Percentiles rank a stretch among this genome's conserved stretches.
Evolutionary conservation across 2,113 vertebrate genomes (phyloP).

Genomic region (Parotia lawesii): DNA sequence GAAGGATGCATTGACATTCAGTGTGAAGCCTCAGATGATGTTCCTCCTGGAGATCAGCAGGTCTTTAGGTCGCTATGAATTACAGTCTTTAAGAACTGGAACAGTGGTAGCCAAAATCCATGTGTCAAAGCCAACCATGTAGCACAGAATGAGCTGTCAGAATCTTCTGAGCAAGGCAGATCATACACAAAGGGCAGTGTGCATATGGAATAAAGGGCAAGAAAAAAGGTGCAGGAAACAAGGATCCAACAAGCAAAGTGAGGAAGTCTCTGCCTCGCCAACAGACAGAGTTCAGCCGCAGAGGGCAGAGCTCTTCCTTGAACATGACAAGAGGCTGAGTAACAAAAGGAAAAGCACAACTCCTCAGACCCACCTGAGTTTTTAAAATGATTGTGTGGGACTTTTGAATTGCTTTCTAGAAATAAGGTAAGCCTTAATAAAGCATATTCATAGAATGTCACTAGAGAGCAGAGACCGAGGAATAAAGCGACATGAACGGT

Average conservation of each 20-base stretch:
- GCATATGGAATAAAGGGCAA: background rate
- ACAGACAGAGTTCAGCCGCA: background rate
- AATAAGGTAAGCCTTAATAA: background rate
- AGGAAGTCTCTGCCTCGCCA: background rate
- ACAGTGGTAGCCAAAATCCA: background rate
- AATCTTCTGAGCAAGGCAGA: background rate
- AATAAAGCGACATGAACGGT: too few species aligned
- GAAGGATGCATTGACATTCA: background rate
- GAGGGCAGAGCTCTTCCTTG: background rate
- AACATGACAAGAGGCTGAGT: background rate
- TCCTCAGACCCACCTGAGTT: background rate
- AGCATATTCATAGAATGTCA: background rate
- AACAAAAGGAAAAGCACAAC: background rate
- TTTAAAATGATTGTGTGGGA: background rate
- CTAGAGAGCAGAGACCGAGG: too few species aligned
- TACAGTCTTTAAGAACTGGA: background rate
- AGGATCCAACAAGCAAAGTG: background rate
- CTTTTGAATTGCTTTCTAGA: background rate
- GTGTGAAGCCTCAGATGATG: background rate
- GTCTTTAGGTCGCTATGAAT: background rate
- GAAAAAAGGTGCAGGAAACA: background rate
- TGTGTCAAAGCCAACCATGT: background rate
- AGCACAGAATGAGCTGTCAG: background rate
- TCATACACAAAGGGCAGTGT: background rate
- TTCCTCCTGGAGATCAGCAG: background rate